These are phyloP conservation scores for Plestiodon gilberti DNA, from an alignment of 2,113 vertebrate genomes.

Conservation along the genomic window DNA sequence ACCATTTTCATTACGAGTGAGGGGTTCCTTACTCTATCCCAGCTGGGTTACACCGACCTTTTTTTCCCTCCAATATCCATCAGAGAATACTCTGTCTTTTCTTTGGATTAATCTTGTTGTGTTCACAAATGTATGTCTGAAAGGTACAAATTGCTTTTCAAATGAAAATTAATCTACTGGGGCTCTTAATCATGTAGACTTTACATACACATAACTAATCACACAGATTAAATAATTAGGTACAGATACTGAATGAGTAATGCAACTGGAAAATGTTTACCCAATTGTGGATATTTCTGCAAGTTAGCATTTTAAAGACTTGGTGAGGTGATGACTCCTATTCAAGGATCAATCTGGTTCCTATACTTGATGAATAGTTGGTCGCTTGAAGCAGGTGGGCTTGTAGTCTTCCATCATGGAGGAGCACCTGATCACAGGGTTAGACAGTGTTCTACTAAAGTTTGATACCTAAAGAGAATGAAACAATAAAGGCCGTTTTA, in stretches of 20 bases:
- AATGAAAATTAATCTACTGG: background rate
- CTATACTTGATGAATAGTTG: background rate
- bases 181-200: background rate
- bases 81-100: background rate
- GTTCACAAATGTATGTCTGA: conserved; percentile 7
- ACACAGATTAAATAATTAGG: conserved; percentile 30
- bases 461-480: background rate
- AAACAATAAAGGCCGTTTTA: conserved; percentile 3
- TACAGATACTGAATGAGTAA: conserved; percentile 11
- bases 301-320: background rate
- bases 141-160: conserved; percentile 2
- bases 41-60: background rate
- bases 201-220: background rate
- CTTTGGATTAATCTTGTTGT: background rate
- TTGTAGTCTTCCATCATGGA: background rate
- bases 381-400: background rate
- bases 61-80: background rate
- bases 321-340: background rate
- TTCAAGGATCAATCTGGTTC: background rate
- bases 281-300: background rate
- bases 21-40: background rate
- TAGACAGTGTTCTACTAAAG: background rate
- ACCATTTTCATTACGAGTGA: background rate
- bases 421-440: background rate
- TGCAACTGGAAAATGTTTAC: conserved; percentile 16